Evolutionary conservation across 2,113 vertebrate species (phyloP), one percentile per base, ranked within the genome.

Genomic region (Gavia stellata): DNA sequence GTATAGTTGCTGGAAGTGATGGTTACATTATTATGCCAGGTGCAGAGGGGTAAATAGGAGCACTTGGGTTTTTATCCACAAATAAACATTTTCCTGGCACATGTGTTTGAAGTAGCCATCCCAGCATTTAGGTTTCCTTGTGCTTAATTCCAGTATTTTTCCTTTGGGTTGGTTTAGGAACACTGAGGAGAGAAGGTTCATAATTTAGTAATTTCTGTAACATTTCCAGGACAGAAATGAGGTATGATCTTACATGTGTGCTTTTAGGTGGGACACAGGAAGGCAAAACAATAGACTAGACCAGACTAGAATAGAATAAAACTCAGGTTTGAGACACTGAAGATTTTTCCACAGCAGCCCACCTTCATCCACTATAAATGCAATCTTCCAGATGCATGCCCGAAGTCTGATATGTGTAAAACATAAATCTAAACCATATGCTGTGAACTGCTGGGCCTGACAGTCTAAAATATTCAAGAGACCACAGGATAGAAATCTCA

Each of bases 401-500:
- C 17, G 61, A 53, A 73, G 36, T 56, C 71, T 86, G 78, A 88
- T 47, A 53, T 7, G 25, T 16, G 8, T 88, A 92, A 88, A 88
- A 72, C 26, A 81, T 91, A 93, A 88, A 95, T 85, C 63, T 85
- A 93, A 95, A 88, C 66, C 74, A 50, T 67, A 80, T 58, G 92
- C 40, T 77, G 28, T 61, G 62, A 96, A 71, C 53, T 72, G 49
- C 88, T 93, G 53, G 74, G 49, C 58, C 74, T 96, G 81, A 73
- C 47, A 88, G 36, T 70, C 63, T 81, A 88, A 92, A 94, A 88
- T 77, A 93, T 77, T 74, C 49, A 47, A 55, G 67, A 94, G 45
- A 93, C 70, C 87, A 92, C 79, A 77, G 58, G 66, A 86, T 20
- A 94, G 87, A 90, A 88, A 90, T 68, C 87, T 95, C 85, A 73